Base-by-base conservation (phyloP, 2,113 vertebrate genomes). In the Panthera uncia region DNA sequence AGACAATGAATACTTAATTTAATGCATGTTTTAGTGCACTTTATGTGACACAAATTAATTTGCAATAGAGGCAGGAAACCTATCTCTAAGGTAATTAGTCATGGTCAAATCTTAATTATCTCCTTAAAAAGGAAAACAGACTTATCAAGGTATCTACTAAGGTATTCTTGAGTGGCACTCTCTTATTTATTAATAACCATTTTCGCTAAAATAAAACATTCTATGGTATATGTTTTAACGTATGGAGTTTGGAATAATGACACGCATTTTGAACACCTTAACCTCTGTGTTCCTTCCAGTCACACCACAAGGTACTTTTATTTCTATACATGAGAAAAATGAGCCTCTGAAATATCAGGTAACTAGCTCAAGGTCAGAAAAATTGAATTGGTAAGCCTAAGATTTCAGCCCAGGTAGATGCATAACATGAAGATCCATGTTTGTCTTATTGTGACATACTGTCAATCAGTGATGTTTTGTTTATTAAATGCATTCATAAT, bases 1-100 rank as follows among this genome's bases (percentile, higher is more conserved):
- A 93, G 96, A 96, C 76, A 90, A 65, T 74, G 68, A 89, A 92
- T 95, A 90, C 31, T 96, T 98, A 95, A 98, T 96, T 96, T 96
- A 89, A 88, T 97, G 84, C 76, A 89, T 95, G 74, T 96, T 97
- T 97, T 91, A 91, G 80, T 97, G 87, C 36, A 89, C 84, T 96
- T 97, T 90, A 88, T 96, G 84, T 97, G 97, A 97, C 92, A 97
- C 69, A 95, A 98, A 98, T 97, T 98, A 97, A 97, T 98, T 97
- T 98, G 76, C 87, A 96, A 38, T 83, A 82, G 94, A 97, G 88
- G 88, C 92, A 98, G 92, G 80, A 94, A 96, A 92, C 96, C 80
- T 97, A 94, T 98, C 90, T 97, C 87, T 94, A 96, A 96, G 94
- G 76, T 91, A 97, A 97, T 97, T 98, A 98, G 96, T 98, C 97